Evolutionary conservation across 1,140 invertebrate species (phyloP).

Genomic region (Heliothis virescens): DNA sequence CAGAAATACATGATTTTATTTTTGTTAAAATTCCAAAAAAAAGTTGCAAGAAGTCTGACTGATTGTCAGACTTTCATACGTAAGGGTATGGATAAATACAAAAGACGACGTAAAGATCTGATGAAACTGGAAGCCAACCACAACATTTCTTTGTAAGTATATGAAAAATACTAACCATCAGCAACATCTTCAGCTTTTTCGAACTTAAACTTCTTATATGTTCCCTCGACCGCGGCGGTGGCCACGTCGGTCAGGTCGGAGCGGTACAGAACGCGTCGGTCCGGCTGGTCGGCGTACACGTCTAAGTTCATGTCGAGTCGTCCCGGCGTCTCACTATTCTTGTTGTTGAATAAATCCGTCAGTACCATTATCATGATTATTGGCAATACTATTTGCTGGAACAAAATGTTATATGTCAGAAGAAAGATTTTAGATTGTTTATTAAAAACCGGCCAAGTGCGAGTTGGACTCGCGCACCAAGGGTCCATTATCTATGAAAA

Average conservation of each 20-base stretch:
- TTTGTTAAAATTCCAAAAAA: too few species aligned
- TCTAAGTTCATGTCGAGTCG: conserved; percentile 52
- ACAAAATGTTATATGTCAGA: background rate
- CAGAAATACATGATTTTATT: too few species aligned
- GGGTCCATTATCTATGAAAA: too few species aligned
- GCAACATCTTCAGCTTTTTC: conserved; percentile 48
- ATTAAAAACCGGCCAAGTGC: too few species aligned
- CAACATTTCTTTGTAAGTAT: too few species aligned
- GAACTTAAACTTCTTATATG: conserved; percentile 44
- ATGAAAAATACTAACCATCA: conserved; percentile 53
- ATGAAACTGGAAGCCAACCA: too few species aligned
- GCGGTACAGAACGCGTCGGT: conserved; percentile 53
- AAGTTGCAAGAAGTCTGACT: too few species aligned
- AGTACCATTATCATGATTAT: conserved; percentile 54
- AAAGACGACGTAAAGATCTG: too few species aligned
- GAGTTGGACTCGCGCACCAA: too few species aligned
- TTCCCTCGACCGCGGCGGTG: background rate
- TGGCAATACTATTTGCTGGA: conserved; percentile 68
- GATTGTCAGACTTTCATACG: too few species aligned
- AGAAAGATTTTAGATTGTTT: background rate
- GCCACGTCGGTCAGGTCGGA: background rate
- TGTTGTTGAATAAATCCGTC: conserved; percentile 51
- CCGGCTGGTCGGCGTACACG: conserved; percentile 51
- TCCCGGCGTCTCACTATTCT: background rate
- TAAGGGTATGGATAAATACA: too few species aligned